Percentiles rank a stretch among this genome's conserved stretches.
These are phyloP conservation scores for Catotricha subobsoleta DNA, from an alignment of 2,888 invertebrate species.

Conservation along the genomic window DNA sequence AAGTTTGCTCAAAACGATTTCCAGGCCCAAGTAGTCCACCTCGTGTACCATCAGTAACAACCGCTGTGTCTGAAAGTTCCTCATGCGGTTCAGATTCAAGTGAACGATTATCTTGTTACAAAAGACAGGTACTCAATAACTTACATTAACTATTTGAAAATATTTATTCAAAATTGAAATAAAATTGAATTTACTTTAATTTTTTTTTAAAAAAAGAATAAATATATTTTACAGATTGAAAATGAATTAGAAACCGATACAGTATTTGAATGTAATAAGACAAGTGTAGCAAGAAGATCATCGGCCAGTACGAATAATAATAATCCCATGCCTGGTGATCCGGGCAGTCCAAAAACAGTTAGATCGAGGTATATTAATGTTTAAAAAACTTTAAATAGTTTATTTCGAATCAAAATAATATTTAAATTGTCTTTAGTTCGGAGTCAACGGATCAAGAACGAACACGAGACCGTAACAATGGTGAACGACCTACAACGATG, in stretches of 20 bases:
- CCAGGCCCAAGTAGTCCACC: slow-evolving; percentile 28
- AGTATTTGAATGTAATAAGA: slow-evolving; percentile 26
- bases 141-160: no score
- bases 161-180: no score
- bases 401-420: not conserved
- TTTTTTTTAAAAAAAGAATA: not conserved
- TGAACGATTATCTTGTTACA: slow-evolving; percentile 26
- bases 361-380: slow-evolving; percentile 23
- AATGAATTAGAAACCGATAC: slow-evolving; percentile 28
- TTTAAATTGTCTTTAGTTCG: slow-evolving; percentile 17
- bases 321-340: slow-evolving; percentile 23
- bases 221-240: slow-evolving; percentile 21
- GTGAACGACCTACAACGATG: slow-evolving; percentile 27
- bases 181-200: no score
- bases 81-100: slow-evolving; percentile 31
- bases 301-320: slow-evolving; percentile 30
- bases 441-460: slow-evolving; percentile 30
- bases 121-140: slow-evolving; percentile 21
- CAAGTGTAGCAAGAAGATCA: slow-evolving; percentile 26
- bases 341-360: slow-evolving; percentile 28
- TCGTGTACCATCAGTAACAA: slow-evolving; percentile 26
- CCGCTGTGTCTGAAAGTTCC: slow-evolving; percentile 31
- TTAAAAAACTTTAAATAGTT: not conserved
- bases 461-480: slow-evolving; percentile 17
- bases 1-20: slow-evolving; percentile 43